Evolutionary conservation across 2,888 invertebrate species (phyloP).

Genomic region (Hirtodrosophila alboralis): DNA sequence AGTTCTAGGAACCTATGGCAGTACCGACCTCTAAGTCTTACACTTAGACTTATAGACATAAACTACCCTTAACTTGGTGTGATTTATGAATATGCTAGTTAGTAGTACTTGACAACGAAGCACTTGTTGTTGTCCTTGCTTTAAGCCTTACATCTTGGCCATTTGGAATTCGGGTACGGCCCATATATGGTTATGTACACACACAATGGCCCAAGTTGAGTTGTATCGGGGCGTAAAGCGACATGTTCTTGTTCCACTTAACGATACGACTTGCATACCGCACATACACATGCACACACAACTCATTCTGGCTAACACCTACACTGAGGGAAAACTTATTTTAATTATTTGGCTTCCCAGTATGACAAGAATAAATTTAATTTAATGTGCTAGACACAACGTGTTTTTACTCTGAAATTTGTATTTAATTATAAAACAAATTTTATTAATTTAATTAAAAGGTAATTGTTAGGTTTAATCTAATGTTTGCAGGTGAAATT

Average conservation of each 20-base stretch:
- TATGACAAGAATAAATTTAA: too few species aligned
- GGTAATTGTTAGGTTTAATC: too few species aligned
- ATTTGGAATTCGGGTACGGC: slow-evolving; percentile 8
- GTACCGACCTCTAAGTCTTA: too few species aligned
- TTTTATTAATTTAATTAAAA: too few species aligned
- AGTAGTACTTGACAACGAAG: not conserved
- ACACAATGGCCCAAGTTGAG: slow-evolving; percentile 68
- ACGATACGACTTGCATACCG: slow-evolving; percentile 41
- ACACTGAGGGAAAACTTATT: too few species aligned
- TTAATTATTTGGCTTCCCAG: too few species aligned
- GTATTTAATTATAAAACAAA: too few species aligned
- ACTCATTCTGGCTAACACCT: not conserved
- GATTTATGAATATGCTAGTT: not conserved
- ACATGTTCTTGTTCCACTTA: slow-evolving; percentile 69
- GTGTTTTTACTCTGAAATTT: too few species aligned
- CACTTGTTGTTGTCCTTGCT: slow-evolving; percentile 5
- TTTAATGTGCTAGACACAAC: too few species aligned
- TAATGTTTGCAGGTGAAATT: too few species aligned
- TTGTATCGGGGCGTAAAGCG: slow-evolving; percentile 71
- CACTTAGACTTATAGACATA: too few species aligned
- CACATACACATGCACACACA: slow-evolving; percentile 20
- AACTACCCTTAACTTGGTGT: not conserved
- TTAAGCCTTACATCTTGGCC: not conserved
- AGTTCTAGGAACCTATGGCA: too few species aligned
- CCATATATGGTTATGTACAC: slow-evolving; percentile 32